These are phyloP conservation scores for Formica selysi DNA, from an alignment of 1,140 invertebrate genomes.

Conservation along the genomic window DNA sequence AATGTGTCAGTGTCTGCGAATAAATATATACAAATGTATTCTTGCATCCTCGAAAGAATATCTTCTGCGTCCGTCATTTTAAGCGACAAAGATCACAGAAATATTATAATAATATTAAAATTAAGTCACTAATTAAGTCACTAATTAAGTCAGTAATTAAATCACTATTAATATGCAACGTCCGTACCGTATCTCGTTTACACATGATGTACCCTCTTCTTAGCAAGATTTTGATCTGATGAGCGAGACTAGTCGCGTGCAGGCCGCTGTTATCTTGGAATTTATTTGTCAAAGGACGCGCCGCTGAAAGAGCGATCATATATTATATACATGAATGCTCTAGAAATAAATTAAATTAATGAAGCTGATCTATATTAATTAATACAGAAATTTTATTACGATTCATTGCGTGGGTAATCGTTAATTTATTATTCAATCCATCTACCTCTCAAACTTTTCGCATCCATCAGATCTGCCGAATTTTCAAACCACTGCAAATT, in stretches of 20 bases:
- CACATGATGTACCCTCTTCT: constrained; percentile 90
- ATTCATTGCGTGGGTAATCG: not conserved
- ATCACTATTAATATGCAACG: not conserved
- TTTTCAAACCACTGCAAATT: constrained; percentile 90
- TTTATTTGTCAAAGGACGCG: constrained; percentile 65
- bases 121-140: no score
- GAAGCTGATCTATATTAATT: no score
- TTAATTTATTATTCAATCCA: constrained; percentile 61
- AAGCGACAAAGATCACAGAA: not conserved
- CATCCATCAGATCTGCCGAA: constrained; percentile 85
- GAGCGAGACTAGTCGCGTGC: constrained; percentile 90
- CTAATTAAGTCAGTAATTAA: not conserved
- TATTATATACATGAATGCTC: not conserved
- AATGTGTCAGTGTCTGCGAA: constrained; percentile 94
- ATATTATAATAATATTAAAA: no score
- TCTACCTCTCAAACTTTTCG: constrained; percentile 87
- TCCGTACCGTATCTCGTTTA: constrained; percentile 89
- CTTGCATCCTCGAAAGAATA: no score
- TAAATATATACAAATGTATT: not conserved
- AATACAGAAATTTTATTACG: no score
- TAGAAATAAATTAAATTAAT: not conserved
- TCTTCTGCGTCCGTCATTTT: no score
- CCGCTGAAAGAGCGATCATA: constrained; percentile 58
- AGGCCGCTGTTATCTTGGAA: constrained; percentile 74
- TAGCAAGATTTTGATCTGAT: constrained; percentile 91